Percentiles rank a stretch among this genome's conserved stretches.
Evolutionary conservation across 2,797 vertebrate species (phyloP).

Genomic region (Steatocranus sp.): DNA sequence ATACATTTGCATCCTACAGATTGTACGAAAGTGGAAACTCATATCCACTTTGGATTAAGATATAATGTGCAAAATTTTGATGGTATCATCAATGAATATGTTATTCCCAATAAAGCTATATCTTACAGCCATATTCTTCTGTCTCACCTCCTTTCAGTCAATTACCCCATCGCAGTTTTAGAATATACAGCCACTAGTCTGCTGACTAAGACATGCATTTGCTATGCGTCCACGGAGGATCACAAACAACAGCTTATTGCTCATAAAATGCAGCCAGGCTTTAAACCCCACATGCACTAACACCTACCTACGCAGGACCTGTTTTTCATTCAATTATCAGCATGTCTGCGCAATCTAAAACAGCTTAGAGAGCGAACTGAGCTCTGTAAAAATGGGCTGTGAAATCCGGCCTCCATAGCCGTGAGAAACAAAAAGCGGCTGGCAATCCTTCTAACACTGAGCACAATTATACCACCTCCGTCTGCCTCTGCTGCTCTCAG

Average conservation of each 20-base stretch:
- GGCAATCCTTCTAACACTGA: conserved; percentile 35
- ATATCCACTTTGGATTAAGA: not conserved
- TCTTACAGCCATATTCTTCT: conserved; percentile 10
- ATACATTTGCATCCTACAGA: not conserved
- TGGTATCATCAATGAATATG: not conserved
- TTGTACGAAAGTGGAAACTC: conserved; percentile 2
- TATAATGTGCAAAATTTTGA: conserved; percentile 22
- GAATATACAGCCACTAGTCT: conserved; percentile 34
- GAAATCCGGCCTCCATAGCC: conserved; percentile 40
- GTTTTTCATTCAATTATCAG: conserved; percentile 62
- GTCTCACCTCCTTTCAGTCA: conserved; percentile 40
- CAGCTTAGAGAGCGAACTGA: conserved; percentile 32
- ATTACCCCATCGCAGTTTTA: conserved; percentile 48
- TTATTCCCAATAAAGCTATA: conserved; percentile 15
- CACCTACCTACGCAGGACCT: conserved; percentile 25
- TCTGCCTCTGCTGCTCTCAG: conserved; percentile 49
- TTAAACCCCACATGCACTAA: conserved; percentile 21
- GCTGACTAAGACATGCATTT: conserved; percentile 67
- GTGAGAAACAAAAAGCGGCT: conserved; percentile 25
- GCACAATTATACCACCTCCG: conserved; percentile 55
- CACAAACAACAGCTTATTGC: conserved; percentile 62
- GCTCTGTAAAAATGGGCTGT: conserved; percentile 39
- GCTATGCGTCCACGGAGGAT: conserved; percentile 61
- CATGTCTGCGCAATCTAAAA: conserved; percentile 56
- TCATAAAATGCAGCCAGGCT: conserved; percentile 56